Evolutionary conservation across 2,888 invertebrate genomes (phyloP).

Genomic region (Dryobota labecula): DNA sequence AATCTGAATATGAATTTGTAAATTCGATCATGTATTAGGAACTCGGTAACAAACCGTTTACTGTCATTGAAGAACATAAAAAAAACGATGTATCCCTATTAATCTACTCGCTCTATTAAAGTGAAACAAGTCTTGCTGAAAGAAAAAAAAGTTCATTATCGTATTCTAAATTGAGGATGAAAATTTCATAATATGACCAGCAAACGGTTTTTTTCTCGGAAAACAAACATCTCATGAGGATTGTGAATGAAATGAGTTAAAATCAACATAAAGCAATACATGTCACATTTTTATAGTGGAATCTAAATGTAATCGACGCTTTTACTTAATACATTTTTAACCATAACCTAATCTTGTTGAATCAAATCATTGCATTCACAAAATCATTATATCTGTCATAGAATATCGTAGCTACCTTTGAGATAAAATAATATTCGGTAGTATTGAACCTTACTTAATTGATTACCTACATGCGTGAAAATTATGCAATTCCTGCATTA

Average conservation of each 20-base stretch:
- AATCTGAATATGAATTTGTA: not conserved
- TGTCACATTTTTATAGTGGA: not conserved
- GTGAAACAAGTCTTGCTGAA: conserved; percentile 15
- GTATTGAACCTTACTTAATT: conserved; percentile 25
- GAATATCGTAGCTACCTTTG: conserved; percentile 49
- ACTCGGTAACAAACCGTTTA: conserved; percentile 46
- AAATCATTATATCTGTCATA: conserved; percentile 7
- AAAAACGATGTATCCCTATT: not conserved
- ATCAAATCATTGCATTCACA: conserved; percentile 40
- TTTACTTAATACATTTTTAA: conserved; percentile 6
- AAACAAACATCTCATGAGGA: conserved; percentile 1
- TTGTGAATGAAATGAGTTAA: conserved; percentile 41
- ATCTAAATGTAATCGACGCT: not conserved
- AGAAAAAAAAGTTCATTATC: conserved; percentile 18
- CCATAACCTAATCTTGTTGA: not conserved
- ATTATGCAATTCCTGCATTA: conserved; percentile 24
- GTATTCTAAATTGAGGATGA: not conserved
- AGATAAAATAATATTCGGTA: conserved; percentile 29
- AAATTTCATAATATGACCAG: conserved; percentile 11
- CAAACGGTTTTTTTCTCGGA: conserved; percentile 55
- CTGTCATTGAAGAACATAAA: conserved; percentile 20
- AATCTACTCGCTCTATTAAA: not conserved
- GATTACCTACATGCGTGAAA: not conserved
- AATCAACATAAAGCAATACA: not conserved
- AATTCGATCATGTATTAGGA: not conserved